These are phyloP conservation scores for Ceratina australensis DNA, from an alignment of 1,140 invertebrate genomes.

Conservation along the genomic window DNA sequence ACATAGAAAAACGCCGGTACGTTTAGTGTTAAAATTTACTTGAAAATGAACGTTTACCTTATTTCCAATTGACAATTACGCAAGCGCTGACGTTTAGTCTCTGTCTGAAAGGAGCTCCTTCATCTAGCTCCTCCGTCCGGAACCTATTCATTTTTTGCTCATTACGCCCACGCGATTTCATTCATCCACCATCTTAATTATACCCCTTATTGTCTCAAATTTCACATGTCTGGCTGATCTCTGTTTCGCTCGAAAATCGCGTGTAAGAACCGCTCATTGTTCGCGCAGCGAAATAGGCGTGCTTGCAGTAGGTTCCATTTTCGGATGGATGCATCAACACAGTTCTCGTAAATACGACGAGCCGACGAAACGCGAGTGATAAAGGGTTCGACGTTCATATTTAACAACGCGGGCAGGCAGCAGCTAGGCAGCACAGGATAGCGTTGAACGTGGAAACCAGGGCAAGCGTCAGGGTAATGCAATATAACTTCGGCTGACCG, in stretches of 20 bases:
- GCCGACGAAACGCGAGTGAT: not conserved
- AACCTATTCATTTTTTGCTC: not conserved
- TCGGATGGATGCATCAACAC: not conserved
- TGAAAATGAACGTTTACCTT: too few relatives aligned
- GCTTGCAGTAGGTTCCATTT: not conserved
- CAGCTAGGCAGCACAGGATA: too few relatives aligned
- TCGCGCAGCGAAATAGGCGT: not conserved
- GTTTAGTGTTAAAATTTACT: too few relatives aligned
- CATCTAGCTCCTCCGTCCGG: not conserved
- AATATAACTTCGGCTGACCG: not conserved
- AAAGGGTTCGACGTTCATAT: not conserved
- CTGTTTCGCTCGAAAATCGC: not conserved
- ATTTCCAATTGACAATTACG: not conserved
- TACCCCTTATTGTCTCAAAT: not conserved
- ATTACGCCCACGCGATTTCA: not conserved
- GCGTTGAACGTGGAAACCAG: not conserved
- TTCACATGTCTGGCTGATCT: not conserved
- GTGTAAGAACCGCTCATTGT: not conserved
- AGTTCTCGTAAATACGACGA: too few relatives aligned
- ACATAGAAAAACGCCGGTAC: too few relatives aligned
- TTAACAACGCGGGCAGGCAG: not conserved
- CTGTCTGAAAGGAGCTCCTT: not conserved
- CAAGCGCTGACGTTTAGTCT: not conserved
- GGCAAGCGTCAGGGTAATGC: not conserved
- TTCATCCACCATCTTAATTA: conserved; percentile 11